Evolutionary conservation across 2,113 vertebrate genomes (phyloP).

Genomic region (Seriola rivoliana): DNA sequence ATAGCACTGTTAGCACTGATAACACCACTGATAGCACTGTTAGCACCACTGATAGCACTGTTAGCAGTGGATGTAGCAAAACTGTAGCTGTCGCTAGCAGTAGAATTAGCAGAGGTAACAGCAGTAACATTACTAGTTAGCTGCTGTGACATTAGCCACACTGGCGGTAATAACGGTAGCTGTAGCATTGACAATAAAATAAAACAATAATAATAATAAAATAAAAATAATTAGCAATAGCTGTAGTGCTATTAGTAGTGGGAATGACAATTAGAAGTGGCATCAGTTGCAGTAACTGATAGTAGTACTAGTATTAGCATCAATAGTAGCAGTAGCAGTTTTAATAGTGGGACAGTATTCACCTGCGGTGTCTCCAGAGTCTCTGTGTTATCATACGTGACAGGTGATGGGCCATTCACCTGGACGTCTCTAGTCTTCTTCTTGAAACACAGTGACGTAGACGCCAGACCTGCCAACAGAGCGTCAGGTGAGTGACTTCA

Average conservation of each 20-base stretch:
- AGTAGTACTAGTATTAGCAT: neutral
- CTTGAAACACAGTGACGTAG: accelerated
- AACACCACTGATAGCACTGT: too few species aligned
- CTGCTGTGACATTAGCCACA: too few species aligned
- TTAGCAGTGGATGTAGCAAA: too few species aligned
- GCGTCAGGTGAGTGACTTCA: neutral
- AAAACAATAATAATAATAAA: too few species aligned
- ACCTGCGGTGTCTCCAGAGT: slow-evolving; percentile 9
- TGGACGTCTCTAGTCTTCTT: neutral
- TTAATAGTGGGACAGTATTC: neutral
- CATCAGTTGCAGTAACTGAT: too few species aligned
- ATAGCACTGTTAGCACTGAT: too few species aligned
- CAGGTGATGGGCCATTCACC: neutral
- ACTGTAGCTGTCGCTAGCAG: too few species aligned
- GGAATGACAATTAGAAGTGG: too few species aligned
- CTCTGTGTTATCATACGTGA: neutral
- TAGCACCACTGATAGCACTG: too few species aligned
- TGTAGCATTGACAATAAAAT: neutral
- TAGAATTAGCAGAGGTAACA: neutral
- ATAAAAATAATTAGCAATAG: too few species aligned
- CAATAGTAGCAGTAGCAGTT: neutral
- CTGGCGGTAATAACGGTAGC: too few species aligned
- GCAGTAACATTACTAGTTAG: neutral
- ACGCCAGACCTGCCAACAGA: neutral
- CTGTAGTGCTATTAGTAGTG: too few species aligned